phyloP scores from a whole-genome alignment of 2,113 vertebrate species.

The Melanerpes aurifrons region DNA sequence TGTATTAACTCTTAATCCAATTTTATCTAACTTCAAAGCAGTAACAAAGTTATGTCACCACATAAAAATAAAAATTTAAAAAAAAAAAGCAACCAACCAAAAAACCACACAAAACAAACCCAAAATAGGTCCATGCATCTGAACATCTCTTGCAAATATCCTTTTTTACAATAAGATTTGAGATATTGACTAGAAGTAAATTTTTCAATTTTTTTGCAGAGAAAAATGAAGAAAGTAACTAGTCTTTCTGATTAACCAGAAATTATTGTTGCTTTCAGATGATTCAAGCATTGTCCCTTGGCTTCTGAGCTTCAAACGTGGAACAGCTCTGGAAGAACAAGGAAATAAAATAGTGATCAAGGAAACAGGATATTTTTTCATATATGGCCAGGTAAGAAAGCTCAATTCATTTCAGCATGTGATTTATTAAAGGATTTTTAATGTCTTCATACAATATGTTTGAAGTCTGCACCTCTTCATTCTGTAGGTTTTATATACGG shows the following conservation, averaged over 20 bases:
- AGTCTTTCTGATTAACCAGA: not conserved
- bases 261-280: conserved; percentile 56
- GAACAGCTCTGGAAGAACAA: conserved; percentile 84
- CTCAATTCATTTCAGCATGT: not conserved
- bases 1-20: not conserved
- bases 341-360: conserved; percentile 87
- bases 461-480: not conserved
- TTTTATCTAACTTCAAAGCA: not conserved
- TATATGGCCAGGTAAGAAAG: conserved; percentile 90
- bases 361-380: conserved; percentile 93
- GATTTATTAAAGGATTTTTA: not conserved
- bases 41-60: not conserved
- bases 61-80: not conserved
- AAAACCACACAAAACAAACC: too few species aligned
- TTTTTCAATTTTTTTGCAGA: not conserved
- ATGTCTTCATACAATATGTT: not conserved
- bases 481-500: conserved; percentile 89
- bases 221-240: not conserved
- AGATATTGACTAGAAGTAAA: not conserved
- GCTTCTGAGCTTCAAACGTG: conserved; percentile 90
- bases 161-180: not conserved
- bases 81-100: too few species aligned
- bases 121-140: not conserved
- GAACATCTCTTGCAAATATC: not conserved
- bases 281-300: conserved; percentile 84